Base-by-base conservation (phyloP, 2,797 vertebrate species). In the Nyctibius grandis region DNA sequence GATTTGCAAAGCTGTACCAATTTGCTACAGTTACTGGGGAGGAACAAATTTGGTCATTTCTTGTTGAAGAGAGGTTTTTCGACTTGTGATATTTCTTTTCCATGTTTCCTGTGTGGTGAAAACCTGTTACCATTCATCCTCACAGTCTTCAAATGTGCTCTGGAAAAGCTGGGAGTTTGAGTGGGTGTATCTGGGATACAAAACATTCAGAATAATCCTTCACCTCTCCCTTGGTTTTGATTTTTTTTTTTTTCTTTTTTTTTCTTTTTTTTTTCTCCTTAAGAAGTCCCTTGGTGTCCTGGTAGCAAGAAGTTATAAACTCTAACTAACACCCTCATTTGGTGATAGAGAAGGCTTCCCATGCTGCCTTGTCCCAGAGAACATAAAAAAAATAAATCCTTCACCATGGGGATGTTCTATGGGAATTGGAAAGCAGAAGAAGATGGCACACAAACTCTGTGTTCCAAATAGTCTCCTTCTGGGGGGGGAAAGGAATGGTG, bases 1-100 rank as follows among this genome's bases (percentile, higher is more conserved):
- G 67, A 91, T 87, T 74, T 95, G 69, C 59, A 91, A 93, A 86
- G 38, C 54, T 75, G n/a, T 18, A 63, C 54, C 25, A 40, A 64
- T 74, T 81, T 76, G 21, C 54, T 74, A 31, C 82, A 51, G 77
- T 84, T 84, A 72, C 94, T 82, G 74, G 51, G 54, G 47, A 94
- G 74, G 85, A 95, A 85, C 51, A 94, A 94, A 94, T 79, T 87
- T 47, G 93, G 74, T 56, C 83, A 60, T 88, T 95, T 88, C 14
- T 92, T 1, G 4, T 65, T 33, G 63, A 74, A 88, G 60, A 86
- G 65, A 33, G 29, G 25, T 51, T 88, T 13, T 18, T 85, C 74
- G 79, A 4, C 36, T 81, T 29, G 26, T 18, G 44, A n/a, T 73
- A 63, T 56, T 91, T 88, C 70, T 79, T 86, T 76, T 63, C 33